Conservation (phyloP, 2,113 vertebrate genomes). For the Cercocebus atys region DNA sequence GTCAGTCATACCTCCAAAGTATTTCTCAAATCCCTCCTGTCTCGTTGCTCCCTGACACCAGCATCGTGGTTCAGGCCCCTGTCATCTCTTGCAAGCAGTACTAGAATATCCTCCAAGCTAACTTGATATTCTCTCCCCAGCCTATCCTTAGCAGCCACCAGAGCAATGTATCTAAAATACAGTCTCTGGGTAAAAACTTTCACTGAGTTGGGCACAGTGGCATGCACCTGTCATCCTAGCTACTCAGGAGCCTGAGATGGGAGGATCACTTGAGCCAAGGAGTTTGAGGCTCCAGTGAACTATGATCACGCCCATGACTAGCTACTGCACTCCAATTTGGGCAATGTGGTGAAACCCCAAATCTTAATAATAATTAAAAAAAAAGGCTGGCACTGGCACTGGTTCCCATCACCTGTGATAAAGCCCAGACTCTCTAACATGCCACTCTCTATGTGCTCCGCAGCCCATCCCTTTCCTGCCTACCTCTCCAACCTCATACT, state of each 20-base stretch:
- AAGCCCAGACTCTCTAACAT: too few species aligned
- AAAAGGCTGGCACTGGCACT: background rate
- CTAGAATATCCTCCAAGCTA: background rate
- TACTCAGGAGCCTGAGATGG: background rate
- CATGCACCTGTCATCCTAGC: background rate
- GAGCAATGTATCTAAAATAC: background rate
- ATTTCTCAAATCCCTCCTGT: background rate
- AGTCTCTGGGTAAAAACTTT: background rate
- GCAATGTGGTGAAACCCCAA: background rate
- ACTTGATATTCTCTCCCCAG: too few species aligned
- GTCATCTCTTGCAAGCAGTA: background rate
- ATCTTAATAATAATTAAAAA: background rate
- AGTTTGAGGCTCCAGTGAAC: background rate
- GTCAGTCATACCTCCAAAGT: background rate
- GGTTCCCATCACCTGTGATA: background rate
- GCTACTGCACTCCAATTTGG: background rate
- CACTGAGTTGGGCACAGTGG: background rate
- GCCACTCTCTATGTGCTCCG: fast-evolving
- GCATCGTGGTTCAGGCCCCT: background rate
- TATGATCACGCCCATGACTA: background rate
- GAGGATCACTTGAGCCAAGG: background rate
- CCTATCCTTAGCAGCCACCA: background rate
- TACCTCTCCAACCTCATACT: background rate
- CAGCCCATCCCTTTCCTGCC: background rate
- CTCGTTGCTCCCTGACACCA: background rate